phyloP scores from a whole-genome alignment of 2,888 invertebrate species.

The Mimas tiliae region DNA sequence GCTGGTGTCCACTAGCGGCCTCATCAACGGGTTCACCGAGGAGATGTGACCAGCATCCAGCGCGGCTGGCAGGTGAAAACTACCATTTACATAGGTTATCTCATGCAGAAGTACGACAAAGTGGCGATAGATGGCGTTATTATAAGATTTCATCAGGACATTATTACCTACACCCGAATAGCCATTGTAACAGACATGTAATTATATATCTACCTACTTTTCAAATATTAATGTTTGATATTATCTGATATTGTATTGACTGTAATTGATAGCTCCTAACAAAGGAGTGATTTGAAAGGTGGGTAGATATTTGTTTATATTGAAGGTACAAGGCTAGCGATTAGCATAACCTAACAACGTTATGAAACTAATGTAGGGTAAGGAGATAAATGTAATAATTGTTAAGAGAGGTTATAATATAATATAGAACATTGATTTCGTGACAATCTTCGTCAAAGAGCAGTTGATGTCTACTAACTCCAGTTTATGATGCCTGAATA shows the following conservation, averaged over 20 bases:
- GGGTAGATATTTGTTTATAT: too few relatives aligned
- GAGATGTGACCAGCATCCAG: conserved; percentile 58
- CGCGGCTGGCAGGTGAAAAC: neutral
- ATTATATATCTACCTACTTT: too few relatives aligned
- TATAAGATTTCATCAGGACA: neutral
- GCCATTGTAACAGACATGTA: too few relatives aligned
- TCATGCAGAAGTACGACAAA: neutral
- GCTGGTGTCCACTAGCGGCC: conserved; percentile 61
- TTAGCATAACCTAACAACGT: too few relatives aligned
- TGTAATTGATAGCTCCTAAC: too few relatives aligned
- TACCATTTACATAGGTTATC: conserved; percentile 20
- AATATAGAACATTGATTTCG: neutral
- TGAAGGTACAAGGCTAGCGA: too few relatives aligned
- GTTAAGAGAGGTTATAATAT: too few relatives aligned
- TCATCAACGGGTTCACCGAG: conserved; percentile 72
- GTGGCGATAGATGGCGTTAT: conserved; percentile 1
- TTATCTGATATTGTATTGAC: too few relatives aligned
- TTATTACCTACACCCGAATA: neutral
- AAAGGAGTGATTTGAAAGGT: too few relatives aligned
- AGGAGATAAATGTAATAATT: neutral
- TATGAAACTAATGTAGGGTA: too few relatives aligned
- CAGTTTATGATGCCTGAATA: neutral
- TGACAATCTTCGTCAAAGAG: too few relatives aligned
- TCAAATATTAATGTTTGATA: too few relatives aligned
- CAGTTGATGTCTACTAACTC: neutral